phyloP scores from a whole-genome alignment of 2,113 vertebrate species.

The Passer domesticus region DNA sequence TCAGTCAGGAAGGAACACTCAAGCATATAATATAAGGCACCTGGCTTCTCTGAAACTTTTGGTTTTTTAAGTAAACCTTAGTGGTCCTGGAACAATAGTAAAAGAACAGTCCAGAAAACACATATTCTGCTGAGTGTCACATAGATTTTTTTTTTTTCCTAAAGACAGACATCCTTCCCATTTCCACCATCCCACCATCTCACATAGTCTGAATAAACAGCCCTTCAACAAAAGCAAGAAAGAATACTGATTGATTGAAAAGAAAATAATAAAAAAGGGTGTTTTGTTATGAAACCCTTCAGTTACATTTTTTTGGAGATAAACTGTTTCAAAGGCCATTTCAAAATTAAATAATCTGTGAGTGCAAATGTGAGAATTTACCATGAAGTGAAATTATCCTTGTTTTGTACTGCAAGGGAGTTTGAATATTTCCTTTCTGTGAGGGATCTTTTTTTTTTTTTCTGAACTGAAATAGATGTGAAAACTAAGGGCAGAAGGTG shows the following conservation, averaged over 20 bases:
- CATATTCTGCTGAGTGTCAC: neutral
- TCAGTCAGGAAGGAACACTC: constrained; percentile 6
- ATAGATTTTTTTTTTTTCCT: neutral
- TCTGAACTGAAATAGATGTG: neutral
- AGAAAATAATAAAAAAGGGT: neutral
- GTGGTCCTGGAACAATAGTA: neutral
- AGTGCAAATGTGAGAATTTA: neutral
- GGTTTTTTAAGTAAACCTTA: neutral
- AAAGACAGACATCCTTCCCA: neutral
- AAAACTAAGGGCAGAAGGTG: constrained; percentile 18
- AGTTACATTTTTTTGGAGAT: neutral
- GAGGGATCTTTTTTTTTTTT: neutral
- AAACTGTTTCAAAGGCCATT: neutral
- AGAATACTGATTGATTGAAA: neutral
- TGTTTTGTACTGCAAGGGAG: neutral
- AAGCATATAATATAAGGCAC: constrained; percentile 29
- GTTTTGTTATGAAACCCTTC: neutral
- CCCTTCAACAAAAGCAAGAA: neutral
- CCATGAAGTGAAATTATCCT: neutral
- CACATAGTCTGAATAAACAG: neutral
- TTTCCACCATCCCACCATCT: neutral
- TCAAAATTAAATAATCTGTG: neutral
- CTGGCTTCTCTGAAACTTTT: neutral
- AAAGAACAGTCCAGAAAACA: neutral
- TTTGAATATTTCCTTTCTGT: neutral